A percentile compares a stretch with the other conserved stretches of the same genome.
These are phyloP conservation scores for Nematostella vectensis DNA, from an alignment of 92 coral and sea anemone species.

Conservation along the genomic window DNA sequence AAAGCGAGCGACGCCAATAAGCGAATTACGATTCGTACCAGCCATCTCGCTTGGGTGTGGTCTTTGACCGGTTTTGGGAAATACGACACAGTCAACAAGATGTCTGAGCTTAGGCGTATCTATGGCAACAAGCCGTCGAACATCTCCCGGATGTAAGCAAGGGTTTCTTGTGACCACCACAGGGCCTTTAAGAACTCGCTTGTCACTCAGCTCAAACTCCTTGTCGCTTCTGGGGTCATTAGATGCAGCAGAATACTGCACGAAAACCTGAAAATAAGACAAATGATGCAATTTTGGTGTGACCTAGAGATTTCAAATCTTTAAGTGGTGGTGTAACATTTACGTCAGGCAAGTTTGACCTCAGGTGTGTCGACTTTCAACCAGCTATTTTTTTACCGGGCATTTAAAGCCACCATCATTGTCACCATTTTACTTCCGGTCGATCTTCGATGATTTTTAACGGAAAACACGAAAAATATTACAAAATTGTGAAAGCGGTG, in stretches of 20 bases:
- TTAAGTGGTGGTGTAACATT: too few relatives aligned
- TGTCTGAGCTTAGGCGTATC: conserved; percentile 59
- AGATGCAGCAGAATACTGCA: conserved; percentile 68
- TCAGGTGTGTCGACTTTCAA: too few relatives aligned
- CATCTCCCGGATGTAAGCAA: conserved; percentile 97
- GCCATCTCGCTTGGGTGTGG: conserved; percentile 99
- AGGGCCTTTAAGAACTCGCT: conserved; percentile 41
- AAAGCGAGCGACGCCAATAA: too few relatives aligned
- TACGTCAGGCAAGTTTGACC: too few relatives aligned
- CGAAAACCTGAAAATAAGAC: conserved; percentile 54
- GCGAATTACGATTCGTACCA: conserved; percentile 68
- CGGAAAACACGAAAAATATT: too few relatives aligned
- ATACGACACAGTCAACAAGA: conserved; percentile 88
- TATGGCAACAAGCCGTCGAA: conserved; percentile 77
- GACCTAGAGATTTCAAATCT: too few relatives aligned
- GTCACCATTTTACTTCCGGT: too few relatives aligned
- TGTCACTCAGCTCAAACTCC: conserved; percentile 28
- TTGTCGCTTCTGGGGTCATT: conserved; percentile 57
- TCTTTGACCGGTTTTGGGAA: conserved; percentile 73
- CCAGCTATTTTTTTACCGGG: too few relatives aligned
- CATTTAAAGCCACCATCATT: too few relatives aligned
- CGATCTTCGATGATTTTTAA: too few relatives aligned
- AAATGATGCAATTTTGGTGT: neutral
- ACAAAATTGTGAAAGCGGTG: too few relatives aligned
- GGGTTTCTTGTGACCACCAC: conserved; percentile 93